Conservation (phyloP, 2,113 vertebrate genomes). For the Solea solea region DNA sequence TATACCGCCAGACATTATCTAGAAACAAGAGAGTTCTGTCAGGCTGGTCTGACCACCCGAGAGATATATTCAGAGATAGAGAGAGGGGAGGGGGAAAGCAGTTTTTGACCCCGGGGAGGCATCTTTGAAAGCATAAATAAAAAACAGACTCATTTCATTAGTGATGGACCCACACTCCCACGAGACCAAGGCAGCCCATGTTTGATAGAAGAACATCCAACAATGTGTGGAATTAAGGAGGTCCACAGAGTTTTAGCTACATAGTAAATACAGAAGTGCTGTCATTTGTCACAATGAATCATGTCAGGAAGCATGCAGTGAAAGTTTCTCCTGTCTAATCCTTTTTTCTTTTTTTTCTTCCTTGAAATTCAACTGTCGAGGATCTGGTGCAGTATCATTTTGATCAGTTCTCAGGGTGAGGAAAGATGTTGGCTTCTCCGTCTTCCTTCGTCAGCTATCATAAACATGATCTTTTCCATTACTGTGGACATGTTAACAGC, state of each 20-base stretch:
- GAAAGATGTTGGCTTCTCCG: neutral
- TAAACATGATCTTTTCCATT: neutral
- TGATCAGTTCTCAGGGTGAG: neutral
- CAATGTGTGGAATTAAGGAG: slow-evolving; percentile 51
- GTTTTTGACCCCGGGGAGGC: neutral
- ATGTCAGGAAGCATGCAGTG: neutral
- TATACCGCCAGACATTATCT: neutral
- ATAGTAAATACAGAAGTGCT: slow-evolving; percentile 8
- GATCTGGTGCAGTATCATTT: neutral
- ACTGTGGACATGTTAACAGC: neutral
- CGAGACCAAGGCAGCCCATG: neutral
- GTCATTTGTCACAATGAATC: neutral
- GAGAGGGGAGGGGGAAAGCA: no score
- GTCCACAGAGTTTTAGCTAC: neutral
- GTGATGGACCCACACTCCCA: slow-evolving; percentile 21
- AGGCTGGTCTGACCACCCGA: slow-evolving; percentile 17
- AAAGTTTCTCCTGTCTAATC: neutral
- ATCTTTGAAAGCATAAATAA: slow-evolving; percentile 4
- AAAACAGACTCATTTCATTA: slow-evolving; percentile 7
- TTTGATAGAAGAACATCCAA: slow-evolving; percentile 2
- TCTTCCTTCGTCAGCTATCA: slow-evolving; percentile 1
- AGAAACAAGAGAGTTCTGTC: slow-evolving; percentile 6
- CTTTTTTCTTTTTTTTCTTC: neutral
- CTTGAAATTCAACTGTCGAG: neutral
- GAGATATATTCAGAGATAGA: slow-evolving; percentile 9